Percentiles rank a stretch among this genome's conserved stretches.
phyloP scores from a whole-genome alignment of 2,888 invertebrate species.

The Eupithecia centaureata region DNA sequence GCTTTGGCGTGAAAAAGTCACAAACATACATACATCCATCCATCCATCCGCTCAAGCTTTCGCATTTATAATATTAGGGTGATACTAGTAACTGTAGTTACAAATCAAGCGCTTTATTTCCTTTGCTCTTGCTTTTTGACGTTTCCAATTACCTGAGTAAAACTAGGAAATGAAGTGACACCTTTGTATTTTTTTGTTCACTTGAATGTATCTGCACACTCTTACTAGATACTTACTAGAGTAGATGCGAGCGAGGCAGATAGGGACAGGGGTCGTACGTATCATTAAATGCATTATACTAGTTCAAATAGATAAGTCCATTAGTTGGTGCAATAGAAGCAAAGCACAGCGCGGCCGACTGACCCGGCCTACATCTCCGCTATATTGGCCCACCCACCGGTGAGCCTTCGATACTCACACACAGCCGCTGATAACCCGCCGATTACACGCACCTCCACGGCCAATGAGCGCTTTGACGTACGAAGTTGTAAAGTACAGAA shows the following conservation, averaged over 20 bases:
- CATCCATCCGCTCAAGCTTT: too few relatives aligned
- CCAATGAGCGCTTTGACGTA: too few relatives aligned
- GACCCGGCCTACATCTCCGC: conserved; percentile 22
- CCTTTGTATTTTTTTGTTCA: background rate
- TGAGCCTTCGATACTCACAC: background rate
- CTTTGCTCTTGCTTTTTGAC: too few relatives aligned
- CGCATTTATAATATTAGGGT: too few relatives aligned
- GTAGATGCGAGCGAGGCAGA: background rate
- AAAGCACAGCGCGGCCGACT: conserved; percentile 24
- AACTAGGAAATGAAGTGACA: background rate
- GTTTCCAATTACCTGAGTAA: background rate
- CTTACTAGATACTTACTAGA: background rate
- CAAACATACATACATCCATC: too few relatives aligned
- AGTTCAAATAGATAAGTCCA: conserved; percentile 20
- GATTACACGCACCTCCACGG: background rate
- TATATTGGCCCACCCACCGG: conserved; percentile 11
- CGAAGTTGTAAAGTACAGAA: too few relatives aligned
- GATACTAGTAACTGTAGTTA: too few relatives aligned
- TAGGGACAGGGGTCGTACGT: conserved; percentile 4
- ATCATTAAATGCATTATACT: conserved; percentile 17
- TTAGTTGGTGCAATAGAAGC: too few relatives aligned
- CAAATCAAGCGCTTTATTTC: background rate
- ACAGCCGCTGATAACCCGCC: conserved; percentile 6
- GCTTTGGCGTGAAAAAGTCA: too few relatives aligned
- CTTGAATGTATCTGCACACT: background rate